Evolutionary conservation across 2,797 vertebrate genomes (phyloP), one percentile per base, ranked within the genome.

Genomic region (Odontamblyopus lacepedii): DNA sequence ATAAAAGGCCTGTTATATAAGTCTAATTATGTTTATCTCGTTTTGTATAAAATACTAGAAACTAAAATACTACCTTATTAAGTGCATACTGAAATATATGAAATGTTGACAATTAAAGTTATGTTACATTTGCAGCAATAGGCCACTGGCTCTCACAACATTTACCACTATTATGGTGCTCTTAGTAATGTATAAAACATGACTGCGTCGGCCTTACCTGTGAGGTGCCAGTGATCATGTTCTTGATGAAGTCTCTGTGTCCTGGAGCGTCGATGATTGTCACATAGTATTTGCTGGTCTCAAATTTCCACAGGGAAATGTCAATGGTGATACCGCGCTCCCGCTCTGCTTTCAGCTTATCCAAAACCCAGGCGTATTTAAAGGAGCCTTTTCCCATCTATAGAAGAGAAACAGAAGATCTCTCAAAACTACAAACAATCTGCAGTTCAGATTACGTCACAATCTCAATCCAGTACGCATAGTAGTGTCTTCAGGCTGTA

Each of bases 331-430:
- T 99, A 18, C 97, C 97, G 0, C 97, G 95, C 85, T 99, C 97
- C 0, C 97, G 90, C 79, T 99, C 97, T 0, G 97, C 97, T 88
- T 99, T 99, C 85, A 99, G 85, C 82, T 99, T 99, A 94, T 99
- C 97, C 90, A 99, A 91, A 76, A 99, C 97, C 97, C 97, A 99
- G 83, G 97, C 97, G 0, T 99, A 99, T 86, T 99, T 99, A 87
- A 99, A 99, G 53, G 97, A 99, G 3, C 97, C 97, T 63, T 99
- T 99, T n/a, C 97, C 97, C 97, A 98, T 98, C 97, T 98, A 66
- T 4, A 61, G 56, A 2, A 67, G 5, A 61, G 51, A n/a, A n/a
- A 30, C 1, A 32, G 51, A 55, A 74, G 53, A 27, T 9, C 23
- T 4, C 56, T 26, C 8, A 59, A 59, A 59, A 19, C 51, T 55